Conservation (phyloP, 2,113 vertebrate genomes). For the Speoplatyrhinus poulsoni region DNA sequence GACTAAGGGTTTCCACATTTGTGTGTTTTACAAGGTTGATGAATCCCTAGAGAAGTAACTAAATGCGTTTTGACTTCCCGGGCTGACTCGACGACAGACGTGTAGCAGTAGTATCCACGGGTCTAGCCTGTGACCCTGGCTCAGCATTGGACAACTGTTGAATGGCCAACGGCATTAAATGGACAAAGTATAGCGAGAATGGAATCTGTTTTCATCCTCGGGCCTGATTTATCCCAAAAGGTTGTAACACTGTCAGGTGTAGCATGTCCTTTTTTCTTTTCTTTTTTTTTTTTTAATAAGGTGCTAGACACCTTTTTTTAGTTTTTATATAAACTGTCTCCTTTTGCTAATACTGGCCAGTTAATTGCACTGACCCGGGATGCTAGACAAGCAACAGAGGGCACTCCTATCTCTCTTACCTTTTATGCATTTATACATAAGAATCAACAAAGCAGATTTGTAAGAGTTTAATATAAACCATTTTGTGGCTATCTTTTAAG, state of each 20-base stretch:
- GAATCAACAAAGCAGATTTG: slow-evolving; percentile 79
- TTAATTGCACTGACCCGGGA: slow-evolving; percentile 76
- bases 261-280: slow-evolving; percentile 20
- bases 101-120: slow-evolving; percentile 55
- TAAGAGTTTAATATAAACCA: slow-evolving; percentile 83
- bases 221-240: slow-evolving; percentile 55
- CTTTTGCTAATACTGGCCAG: slow-evolving; percentile 53
- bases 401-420: slow-evolving; percentile 72
- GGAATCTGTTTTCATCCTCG: slow-evolving; percentile 46
- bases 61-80: slow-evolving; percentile 13
- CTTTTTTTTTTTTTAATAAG: slow-evolving; percentile 2
- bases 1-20: neutral
- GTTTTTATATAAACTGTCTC: slow-evolving; percentile 28
- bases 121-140: slow-evolving; percentile 48
- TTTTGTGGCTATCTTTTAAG: slow-evolving; percentile 75
- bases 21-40: slow-evolving; percentile 8
- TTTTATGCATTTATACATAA: slow-evolving; percentile 85
- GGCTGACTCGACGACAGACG: slow-evolving; percentile 34
- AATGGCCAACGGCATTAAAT: slow-evolving; percentile 42
- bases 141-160: slow-evolving; percentile 51
- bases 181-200: slow-evolving; percentile 34
- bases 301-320: slow-evolving; percentile 21
- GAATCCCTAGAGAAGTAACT: slow-evolving; percentile 9
- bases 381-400: slow-evolving; percentile 71
- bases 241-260: slow-evolving; percentile 44